Base-by-base conservation (phyloP, 2,113 vertebrate species). In the Hemiprocne comata region DNA sequence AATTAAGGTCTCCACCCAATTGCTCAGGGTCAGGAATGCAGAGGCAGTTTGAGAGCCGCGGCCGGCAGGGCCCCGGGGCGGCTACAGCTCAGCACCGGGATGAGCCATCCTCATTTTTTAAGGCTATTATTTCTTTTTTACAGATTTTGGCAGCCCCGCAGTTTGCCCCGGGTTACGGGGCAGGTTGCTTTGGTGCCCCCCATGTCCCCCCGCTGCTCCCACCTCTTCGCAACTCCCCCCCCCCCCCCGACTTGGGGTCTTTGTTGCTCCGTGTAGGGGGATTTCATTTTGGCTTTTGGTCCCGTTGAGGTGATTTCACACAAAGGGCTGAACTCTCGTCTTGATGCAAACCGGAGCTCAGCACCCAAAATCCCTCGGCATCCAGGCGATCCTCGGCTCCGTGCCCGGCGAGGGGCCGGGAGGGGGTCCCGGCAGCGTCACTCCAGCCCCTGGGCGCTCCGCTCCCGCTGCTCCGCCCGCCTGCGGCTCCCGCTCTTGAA, bases 401-500 rank as follows among this genome's bases (percentile, higher is more conserved):
- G 1, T 38, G 19, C 12, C 13, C 12, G 17, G 61, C 2, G n/a
- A 72, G 84, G 62, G 81, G 90, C 69, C 69, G 82, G 90, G 61
- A 78, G 33, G 11, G 60, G 44, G 12, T 50, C 79, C 87, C 5
- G 0, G 20, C 42, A 34, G 75, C 38, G 62, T 98, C 97, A 98
- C 92, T 99, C 98, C 79, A 98, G 87, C 46, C 96, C 96, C 85
- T 98, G 99, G 93, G 97, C 86, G 42, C 97, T 97, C 54, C 60
- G 93, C 66, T 97, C 94, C 54, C 60, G 93, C 70, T 97, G 93
- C 2, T 97, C 96, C 10, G 97, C 98, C 66, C 97, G 95, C 94
- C 97, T 97, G 57, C 96, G 98, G 85, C 97, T 98, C 94, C 98
- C 97, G 6, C 98, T 98, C 95, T 98, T 98, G 89, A 99, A 99